These are phyloP conservation scores for Apoderus coryli DNA, from an alignment of 2,888 invertebrate genomes.

Conservation along the genomic window DNA sequence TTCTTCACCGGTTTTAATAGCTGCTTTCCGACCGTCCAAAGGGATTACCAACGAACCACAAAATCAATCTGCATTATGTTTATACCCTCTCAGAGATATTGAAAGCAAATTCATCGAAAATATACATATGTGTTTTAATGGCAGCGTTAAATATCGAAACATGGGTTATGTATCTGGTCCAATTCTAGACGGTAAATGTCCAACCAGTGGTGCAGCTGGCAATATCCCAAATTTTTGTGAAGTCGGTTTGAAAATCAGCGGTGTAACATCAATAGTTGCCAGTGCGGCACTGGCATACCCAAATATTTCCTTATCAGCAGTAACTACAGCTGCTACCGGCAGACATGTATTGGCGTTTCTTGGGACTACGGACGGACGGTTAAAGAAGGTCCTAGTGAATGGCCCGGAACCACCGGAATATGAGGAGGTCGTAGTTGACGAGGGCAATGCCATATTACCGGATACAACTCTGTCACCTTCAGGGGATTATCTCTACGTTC, in stretches of 20 bases:
- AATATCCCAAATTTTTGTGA: slow-evolving; percentile 87
- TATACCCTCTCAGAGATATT: slow-evolving; percentile 81
- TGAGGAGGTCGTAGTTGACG: slow-evolving; percentile 71
- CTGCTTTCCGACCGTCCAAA: slow-evolving; percentile 78
- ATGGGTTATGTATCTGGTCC: slow-evolving; percentile 85
- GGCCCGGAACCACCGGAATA: slow-evolving; percentile 67
- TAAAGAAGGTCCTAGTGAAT: slow-evolving; percentile 75
- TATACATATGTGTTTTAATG: slow-evolving; percentile 95
- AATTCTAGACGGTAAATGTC: slow-evolving; percentile 83
- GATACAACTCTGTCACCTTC: slow-evolving; percentile 77
- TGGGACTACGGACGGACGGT: slow-evolving; percentile 70
- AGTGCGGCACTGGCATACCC: slow-evolving; percentile 64
- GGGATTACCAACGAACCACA: slow-evolving; percentile 76
- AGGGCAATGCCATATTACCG: slow-evolving; percentile 63
- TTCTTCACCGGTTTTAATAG: slow-evolving; percentile 70
- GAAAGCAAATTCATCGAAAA: slow-evolving; percentile 91
- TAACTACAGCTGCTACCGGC: slow-evolving; percentile 78
- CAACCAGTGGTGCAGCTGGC: slow-evolving; percentile 71
- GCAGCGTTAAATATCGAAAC: slow-evolving; percentile 81
- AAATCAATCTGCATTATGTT: slow-evolving; percentile 78
- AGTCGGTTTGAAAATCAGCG: slow-evolving; percentile 84
- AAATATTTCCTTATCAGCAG: slow-evolving; percentile 66
- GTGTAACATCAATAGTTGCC: slow-evolving; percentile 68
- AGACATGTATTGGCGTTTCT: slow-evolving; percentile 88
- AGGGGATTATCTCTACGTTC: slow-evolving; percentile 71